These are phyloP conservation scores for Himalopsyche phryganea DNA, from an alignment of 1,140 invertebrate genomes.

Conservation along the genomic window DNA sequence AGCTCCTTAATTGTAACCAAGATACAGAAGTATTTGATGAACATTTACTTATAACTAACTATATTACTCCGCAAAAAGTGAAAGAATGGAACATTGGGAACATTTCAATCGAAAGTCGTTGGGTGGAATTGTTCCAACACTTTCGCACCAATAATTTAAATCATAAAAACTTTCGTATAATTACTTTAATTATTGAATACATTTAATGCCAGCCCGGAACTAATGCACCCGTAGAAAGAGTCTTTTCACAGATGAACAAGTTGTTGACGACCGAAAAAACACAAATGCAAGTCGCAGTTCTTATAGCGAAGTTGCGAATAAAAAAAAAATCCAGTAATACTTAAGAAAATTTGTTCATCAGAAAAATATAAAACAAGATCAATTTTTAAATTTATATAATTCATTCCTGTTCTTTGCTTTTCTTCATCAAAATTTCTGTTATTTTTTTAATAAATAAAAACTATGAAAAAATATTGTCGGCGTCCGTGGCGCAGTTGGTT, in stretches of 20 bases:
- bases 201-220: constrained; percentile 18
- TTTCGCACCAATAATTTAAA: constrained; percentile 36
- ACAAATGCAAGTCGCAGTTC: constrained; percentile 10
- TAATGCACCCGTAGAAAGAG: too few species aligned
- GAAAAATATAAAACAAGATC: constrained; percentile 31
- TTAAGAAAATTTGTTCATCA: constrained; percentile 36
- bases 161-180: constrained; percentile 34
- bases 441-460: too few species aligned
- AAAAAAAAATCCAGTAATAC: constrained; percentile 32
- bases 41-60: constrained; percentile 32
- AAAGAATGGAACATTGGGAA: constrained; percentile 35
- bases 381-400: constrained; percentile 24
- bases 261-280: constrained; percentile 17
- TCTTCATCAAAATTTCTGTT: constrained; percentile 1
- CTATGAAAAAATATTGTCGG: too few species aligned
- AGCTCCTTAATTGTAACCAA: too few species aligned
- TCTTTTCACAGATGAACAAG: too few species aligned
- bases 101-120: constrained; percentile 36
- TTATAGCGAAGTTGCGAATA: constrained; percentile 34
- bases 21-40: constrained; percentile 35
- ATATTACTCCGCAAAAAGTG: constrained; percentile 33
- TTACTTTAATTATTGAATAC: constrained; percentile 34
- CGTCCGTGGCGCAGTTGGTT: too few species aligned
- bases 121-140: constrained; percentile 37
- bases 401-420: background rate